Evolutionary conservation across 2,888 invertebrate species (phyloP).

Genomic region (Chrysolina haemoptera): DNA sequence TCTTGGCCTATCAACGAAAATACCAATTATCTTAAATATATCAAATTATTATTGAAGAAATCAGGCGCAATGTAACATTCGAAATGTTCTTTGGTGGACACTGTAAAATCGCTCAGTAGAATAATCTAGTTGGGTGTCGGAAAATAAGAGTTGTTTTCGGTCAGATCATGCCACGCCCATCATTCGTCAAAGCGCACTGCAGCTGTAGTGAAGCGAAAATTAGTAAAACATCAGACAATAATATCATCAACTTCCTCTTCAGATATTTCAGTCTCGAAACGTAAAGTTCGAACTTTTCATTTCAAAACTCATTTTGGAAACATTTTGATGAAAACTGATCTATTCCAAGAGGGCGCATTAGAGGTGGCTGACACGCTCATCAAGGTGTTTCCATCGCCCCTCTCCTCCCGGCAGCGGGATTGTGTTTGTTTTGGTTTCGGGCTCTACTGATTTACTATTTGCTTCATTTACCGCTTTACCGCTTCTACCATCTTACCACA

Average conservation of each 20-base stretch:
- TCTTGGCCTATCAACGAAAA: too few species aligned
- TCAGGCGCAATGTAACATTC: too few species aligned
- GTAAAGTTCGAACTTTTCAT: constrained; percentile 31
- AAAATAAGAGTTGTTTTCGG: constrained; percentile 26
- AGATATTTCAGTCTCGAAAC: constrained; percentile 36
- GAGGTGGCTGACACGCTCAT: constrained; percentile 69
- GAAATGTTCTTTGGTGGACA: too few species aligned
- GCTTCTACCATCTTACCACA: constrained; percentile 55
- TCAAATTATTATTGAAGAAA: too few species aligned
- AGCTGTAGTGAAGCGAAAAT: constrained; percentile 62
- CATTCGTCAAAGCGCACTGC: constrained; percentile 59
- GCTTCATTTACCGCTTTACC: constrained; percentile 58
- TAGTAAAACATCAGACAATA: constrained; percentile 45
- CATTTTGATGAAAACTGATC: constrained; percentile 68
- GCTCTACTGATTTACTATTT: constrained; percentile 57
- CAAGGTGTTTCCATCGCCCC: constrained; percentile 72
- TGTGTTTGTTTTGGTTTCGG: constrained; percentile 66
- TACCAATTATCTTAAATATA: too few species aligned
- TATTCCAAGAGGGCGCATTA: constrained; percentile 56
- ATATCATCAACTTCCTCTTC: constrained; percentile 33
- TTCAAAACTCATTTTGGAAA: constrained; percentile 64
- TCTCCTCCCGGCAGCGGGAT: constrained; percentile 66
- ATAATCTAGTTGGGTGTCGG: neutral
- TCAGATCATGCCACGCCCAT: constrained; percentile 58
- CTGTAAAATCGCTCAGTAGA: too few species aligned